Percentiles rank a stretch among this genome's conserved stretches.
Evolutionary conservation across 2,888 invertebrate genomes (phyloP).

Genomic region (Ennomos fuscantarius): DNA sequence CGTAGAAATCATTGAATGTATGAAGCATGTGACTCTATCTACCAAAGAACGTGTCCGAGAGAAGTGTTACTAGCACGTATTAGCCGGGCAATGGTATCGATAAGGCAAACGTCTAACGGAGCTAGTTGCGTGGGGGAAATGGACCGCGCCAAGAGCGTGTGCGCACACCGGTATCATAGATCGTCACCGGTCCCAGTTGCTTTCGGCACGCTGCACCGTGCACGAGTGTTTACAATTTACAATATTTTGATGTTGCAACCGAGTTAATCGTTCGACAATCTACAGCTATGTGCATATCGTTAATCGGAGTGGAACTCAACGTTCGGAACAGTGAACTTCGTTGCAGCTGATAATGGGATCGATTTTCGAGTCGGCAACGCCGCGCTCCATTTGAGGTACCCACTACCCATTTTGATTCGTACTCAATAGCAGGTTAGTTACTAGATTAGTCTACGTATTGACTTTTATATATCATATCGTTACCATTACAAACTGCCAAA

Average conservation of each 20-base stretch:
- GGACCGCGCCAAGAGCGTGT: conserved; percentile 79
- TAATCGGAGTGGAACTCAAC: conserved; percentile 27
- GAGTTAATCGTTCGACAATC: conserved; percentile 40
- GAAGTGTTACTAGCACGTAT: conserved; percentile 50
- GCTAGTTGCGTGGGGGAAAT: conserved; percentile 83
- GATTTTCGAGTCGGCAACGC: conserved; percentile 41
- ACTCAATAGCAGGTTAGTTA: not conserved
- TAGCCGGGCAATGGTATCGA: conserved; percentile 51
- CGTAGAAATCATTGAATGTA: not conserved
- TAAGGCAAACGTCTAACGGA: conserved; percentile 76
- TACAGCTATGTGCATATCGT: conserved; percentile 48
- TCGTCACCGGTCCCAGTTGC: conserved; percentile 81
- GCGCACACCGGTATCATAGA: conserved; percentile 81
- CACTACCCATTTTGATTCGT: conserved; percentile 23
- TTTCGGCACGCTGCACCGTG: conserved; percentile 80
- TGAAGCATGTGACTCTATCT: conserved; percentile 4
- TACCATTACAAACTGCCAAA: not conserved
- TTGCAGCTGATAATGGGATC: conserved; percentile 53
- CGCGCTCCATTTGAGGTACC: conserved; percentile 38
- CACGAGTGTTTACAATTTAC: conserved; percentile 70
- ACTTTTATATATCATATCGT: not conserved
- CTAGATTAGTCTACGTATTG: not conserved
- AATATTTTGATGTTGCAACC: conserved; percentile 61
- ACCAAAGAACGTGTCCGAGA: conserved; percentile 26
- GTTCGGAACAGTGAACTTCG: conserved; percentile 38